Percentiles rank a stretch among this genome's conserved stretches.
Conservation (phyloP, 1,140 invertebrate genomes). For the Cepaea nemoralis region DNA sequence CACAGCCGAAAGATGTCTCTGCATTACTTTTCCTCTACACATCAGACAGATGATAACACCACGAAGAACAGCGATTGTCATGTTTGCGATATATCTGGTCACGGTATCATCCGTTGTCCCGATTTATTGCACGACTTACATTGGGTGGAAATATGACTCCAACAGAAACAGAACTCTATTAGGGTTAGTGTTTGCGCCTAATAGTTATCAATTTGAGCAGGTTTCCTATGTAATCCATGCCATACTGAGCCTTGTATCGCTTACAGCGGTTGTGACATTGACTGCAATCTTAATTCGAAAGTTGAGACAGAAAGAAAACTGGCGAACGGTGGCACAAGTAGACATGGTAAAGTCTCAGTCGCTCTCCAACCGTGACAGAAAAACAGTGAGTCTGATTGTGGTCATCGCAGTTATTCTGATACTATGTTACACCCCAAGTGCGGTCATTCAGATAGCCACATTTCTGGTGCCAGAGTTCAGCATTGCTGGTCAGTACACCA, state of each 20-base stretch:
- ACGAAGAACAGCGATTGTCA: not conserved
- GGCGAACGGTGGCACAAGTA: not conserved
- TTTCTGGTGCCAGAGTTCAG: not conserved
- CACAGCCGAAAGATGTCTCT: slow-evolving; percentile 2
- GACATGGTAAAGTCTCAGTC: not conserved
- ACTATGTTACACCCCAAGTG: not conserved
- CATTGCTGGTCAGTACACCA: not conserved
- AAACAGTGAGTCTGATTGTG: not conserved
- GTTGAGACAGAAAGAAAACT: not conserved
- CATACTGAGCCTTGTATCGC: not conserved
- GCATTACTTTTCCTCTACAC: not conserved
- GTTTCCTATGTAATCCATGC: not conserved
- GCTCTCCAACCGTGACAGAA: not conserved
- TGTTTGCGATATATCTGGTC: not conserved
- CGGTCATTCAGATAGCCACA: too few species aligned
- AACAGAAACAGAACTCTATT: not conserved
- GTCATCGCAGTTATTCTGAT: not conserved
- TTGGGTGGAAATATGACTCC: not conserved
- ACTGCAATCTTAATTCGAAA: not conserved
- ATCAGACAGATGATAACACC: slow-evolving; percentile 6
- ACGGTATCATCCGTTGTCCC: not conserved
- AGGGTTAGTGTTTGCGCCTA: not conserved
- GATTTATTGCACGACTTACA: not conserved
- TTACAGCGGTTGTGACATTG: not conserved
- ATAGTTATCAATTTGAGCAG: not conserved